Conservation (phyloP, 2,888 invertebrate genomes). For the Nyleta sp. region DNA sequence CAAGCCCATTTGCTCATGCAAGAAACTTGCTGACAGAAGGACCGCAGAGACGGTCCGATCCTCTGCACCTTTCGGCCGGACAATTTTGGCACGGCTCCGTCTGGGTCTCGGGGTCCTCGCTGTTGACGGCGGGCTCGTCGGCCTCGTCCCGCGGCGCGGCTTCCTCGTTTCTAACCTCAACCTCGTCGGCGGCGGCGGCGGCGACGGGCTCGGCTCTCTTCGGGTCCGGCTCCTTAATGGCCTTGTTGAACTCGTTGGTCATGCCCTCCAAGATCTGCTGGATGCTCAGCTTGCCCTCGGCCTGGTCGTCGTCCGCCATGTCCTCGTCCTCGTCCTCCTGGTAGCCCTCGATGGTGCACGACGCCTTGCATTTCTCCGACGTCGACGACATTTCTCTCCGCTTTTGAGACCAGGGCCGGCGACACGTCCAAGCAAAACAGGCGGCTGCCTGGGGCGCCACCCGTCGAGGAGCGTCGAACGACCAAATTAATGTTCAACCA, state of each 20-base stretch:
- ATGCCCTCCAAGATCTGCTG: slow-evolving; percentile 80
- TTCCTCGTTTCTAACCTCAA: slow-evolving; percentile 62
- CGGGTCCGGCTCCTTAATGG: slow-evolving; percentile 62
- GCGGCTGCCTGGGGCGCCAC: slow-evolving; percentile 44
- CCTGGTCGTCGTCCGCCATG: slow-evolving; percentile 69
- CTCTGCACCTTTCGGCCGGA: too few species aligned
- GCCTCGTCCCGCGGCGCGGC: slow-evolving; percentile 31
- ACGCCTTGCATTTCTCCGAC: slow-evolving; percentile 67
- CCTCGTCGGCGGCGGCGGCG: slow-evolving; percentile 27
- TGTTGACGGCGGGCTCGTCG: too few species aligned
- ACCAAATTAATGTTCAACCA: too few species aligned
- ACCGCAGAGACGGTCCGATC: too few species aligned
- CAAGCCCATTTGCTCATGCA: too few species aligned
- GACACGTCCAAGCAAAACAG: slow-evolving; percentile 5
- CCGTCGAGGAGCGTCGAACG: not conserved
- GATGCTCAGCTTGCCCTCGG: slow-evolving; percentile 78
- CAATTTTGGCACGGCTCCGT: too few species aligned
- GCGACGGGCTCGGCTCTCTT: slow-evolving; percentile 28
- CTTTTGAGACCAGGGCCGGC: slow-evolving; percentile 41
- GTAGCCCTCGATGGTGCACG: slow-evolving; percentile 72
- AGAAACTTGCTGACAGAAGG: too few species aligned
- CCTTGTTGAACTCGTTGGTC: slow-evolving; percentile 80
- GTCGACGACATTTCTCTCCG: slow-evolving; percentile 54
- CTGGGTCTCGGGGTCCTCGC: too few species aligned
- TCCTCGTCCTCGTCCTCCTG: slow-evolving; percentile 75